Base-by-base conservation (phyloP, 2,888 invertebrate genomes). In the Campoletis raptor region DNA sequence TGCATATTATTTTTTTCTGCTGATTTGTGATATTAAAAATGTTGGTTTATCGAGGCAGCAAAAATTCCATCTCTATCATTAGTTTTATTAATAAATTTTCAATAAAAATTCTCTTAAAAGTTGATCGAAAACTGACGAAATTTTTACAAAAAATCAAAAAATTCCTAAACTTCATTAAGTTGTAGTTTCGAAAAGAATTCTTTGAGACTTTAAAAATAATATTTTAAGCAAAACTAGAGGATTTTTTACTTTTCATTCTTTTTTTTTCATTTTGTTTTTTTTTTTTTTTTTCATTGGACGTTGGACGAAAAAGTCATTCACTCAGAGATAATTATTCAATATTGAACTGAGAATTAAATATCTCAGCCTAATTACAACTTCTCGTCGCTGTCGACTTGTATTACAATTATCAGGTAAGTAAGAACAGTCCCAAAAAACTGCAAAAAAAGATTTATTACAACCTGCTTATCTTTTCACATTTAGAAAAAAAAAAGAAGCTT, bases 351-450 rank as follows among this genome's bases (percentile, higher is more conserved):
- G 12, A 15, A 30, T 30, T 0, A 30, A 15, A 15, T 30, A 15
- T 30, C 30, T 30, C 1, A 24, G 61, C 15, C 15, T 24, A 57
- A 61, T 61, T 61, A 61, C 15, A 61, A 6, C 15, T 15, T 30
- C 4, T 67, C 9, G n/a, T n/a, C 37, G 0, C 12, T 8, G n/a
- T 67, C 42, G 30, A 85, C 57, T 70, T 85, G 81, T 36, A 85
- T 78, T 8, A 81, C 21, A 57, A 85, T 85, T 57, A 78, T 66
- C 66, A 81, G 66, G 21, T 85, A 85, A 2, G 81, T 85, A 8
- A 66, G 37, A 21, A 81, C 77, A 37, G 85, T 67, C 10, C 54
- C 72, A 2, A 77, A 18, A 57, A 78, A 85, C 85, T 85, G 73
- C 10, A 24, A 36, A 24, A 36, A 12, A 30, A 42, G 4, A 52